Percentiles rank a stretch among this genome's conserved stretches.
phyloP scores from a whole-genome alignment of 1,140 invertebrate genomes.

The Onthophagus taurus region DNA sequence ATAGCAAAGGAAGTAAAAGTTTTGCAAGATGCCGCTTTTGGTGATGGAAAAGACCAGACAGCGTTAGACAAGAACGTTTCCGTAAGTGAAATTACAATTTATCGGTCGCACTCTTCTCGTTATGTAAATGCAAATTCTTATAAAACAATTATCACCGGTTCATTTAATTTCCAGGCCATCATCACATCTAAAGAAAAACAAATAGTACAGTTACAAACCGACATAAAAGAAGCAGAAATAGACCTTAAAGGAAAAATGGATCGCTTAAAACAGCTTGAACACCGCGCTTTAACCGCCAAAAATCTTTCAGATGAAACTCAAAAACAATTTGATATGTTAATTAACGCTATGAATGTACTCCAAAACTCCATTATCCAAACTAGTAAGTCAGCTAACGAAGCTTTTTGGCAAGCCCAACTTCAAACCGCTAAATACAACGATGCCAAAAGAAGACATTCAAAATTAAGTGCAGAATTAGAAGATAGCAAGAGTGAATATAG shows the following conservation, averaged over 20 bases:
- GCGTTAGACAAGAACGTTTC: not conserved
- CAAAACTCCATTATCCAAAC: constrained; percentile 4
- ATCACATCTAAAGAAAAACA: not conserved
- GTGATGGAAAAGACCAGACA: not conserved
- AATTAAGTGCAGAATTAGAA: not conserved
- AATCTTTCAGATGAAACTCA: constrained; percentile 1
- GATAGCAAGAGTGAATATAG: not conserved
- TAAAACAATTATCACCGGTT: not conserved
- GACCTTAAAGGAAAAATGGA: not conserved
- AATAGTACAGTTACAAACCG: not conserved
- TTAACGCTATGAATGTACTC: not conserved
- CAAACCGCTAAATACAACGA: constrained; percentile 1
- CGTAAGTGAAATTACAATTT: no score
- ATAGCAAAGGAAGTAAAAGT: no score
- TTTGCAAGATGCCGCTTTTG: not conserved
- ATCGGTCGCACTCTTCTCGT: not conserved
- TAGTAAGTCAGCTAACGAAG: constrained; percentile 1
- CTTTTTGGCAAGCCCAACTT: not conserved
- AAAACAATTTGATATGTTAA: constrained; percentile 2
- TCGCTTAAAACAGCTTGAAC: not conserved
- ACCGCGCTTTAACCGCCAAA: not conserved
- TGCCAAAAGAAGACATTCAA: constrained; percentile 3
- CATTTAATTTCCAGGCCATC: not conserved
- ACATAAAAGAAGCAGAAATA: constrained; percentile 2
- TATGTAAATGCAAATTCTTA: not conserved